Evolutionary conservation across 92 coral and sea anemone species (phyloP), one percentile per base, ranked within the genome.

Genomic region (Palythoa grandis): DNA sequence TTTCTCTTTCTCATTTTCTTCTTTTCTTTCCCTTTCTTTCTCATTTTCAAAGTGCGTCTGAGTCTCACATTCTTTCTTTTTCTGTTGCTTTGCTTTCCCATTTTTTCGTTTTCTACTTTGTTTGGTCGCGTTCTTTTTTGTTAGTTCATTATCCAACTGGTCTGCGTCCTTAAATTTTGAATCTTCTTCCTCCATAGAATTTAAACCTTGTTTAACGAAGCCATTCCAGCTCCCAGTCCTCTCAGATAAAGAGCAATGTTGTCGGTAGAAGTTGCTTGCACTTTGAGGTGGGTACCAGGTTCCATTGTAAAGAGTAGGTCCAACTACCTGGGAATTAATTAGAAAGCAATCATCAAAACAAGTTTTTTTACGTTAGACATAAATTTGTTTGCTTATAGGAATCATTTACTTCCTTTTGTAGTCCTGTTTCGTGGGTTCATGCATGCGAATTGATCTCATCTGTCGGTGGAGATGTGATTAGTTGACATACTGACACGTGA

Each of bases 221-320:
- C 74, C 63, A 3, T 80, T 80, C 85, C 74, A 80, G 22, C 61
- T 70, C 12, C 25, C 7, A 43, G 74, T 22, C 53, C 25, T 53
- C 57, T 25, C 22, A 63, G 50, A 43, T 79, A 73, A 20, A 4
- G 54, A 63, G 40, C 37, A 8, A 35, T 80, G 85, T 43, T 80
- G 63, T 61, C n/a, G 84, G 57, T 20, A 7, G 29, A 25, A 23
- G 9, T 9, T 66, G 50, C 11, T 22, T 1, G 61, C 23, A 11
- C 39, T n/a, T 47, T 6, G 13, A 7, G 85, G 74, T 19, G 85
- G 85, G 37, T 80, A 80, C 85, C 85, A 80, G 7, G 85, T 66
- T 13, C 75, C 85, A 12, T 65, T 66, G 54, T 80, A 52, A 67
- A 22, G 14, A 10, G 74, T 66, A 13, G 75, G 61, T n/a, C 23